Evolutionary conservation across 2,797 vertebrate genomes (phyloP).

Genomic region (Enteromius afrohamiltoni): DNA sequence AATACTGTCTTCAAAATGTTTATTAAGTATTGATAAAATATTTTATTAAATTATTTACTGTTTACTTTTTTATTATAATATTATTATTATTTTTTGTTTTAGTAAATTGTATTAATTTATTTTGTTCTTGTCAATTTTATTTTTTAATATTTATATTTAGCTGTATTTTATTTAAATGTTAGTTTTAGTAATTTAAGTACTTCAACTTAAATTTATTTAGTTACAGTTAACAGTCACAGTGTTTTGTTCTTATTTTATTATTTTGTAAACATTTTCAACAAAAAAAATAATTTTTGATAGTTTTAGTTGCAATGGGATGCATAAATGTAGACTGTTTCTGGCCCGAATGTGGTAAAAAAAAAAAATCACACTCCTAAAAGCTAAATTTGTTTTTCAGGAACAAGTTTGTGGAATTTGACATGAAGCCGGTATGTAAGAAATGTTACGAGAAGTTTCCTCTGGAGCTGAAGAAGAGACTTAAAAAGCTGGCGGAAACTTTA

Average conservation of each 20-base stretch:
- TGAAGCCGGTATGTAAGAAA: slow-evolving; percentile 99
- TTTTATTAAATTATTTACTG: background rate
- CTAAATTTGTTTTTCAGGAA: slow-evolving; percentile 80
- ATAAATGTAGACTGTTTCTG: too few relatives aligned
- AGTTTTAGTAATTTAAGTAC: background rate
- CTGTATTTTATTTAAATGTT: background rate
- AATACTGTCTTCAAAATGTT: background rate
- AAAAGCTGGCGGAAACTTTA: slow-evolving; percentile 93
- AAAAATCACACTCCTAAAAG: background rate
- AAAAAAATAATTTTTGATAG: background rate
- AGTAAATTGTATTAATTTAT: background rate
- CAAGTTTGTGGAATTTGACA: slow-evolving; percentile 99
- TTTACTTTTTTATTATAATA: background rate
- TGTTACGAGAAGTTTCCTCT: slow-evolving; percentile 99
- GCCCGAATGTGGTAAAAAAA: background rate
- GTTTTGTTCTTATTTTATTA: background rate
- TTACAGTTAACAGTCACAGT: background rate
- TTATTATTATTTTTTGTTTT: background rate
- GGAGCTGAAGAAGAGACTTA: slow-evolving; percentile 98
- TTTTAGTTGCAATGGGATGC: background rate
- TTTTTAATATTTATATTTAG: background rate
- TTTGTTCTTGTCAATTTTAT: background rate
- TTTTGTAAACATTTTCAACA: background rate
- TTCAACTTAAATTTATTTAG: background rate
- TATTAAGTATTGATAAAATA: background rate